Percentiles rank a stretch among this genome's conserved stretches.
Evolutionary conservation across 2,888 invertebrate species (phyloP).

Genomic region (Calameuta pallipes): DNA sequence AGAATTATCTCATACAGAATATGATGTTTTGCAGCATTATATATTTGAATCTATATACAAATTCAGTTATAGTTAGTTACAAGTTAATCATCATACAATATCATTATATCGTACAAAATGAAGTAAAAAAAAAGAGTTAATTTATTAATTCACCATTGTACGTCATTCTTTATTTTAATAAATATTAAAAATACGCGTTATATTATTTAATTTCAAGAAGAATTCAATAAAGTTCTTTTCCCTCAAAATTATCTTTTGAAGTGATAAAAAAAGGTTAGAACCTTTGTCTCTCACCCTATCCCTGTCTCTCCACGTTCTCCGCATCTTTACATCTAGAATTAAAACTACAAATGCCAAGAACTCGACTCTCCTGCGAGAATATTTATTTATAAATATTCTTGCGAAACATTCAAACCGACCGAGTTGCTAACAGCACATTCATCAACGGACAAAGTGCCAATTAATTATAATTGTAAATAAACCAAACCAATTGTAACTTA

Average conservation of each 20-base stretch:
- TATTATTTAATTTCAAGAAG: background rate
- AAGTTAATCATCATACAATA: background rate
- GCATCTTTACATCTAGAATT: constrained; percentile 32
- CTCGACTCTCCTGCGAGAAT: background rate
- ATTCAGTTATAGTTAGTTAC: background rate
- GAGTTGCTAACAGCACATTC: background rate
- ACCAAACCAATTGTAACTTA: background rate
- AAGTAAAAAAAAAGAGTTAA: background rate
- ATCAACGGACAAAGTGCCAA: background rate
- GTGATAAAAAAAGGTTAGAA: background rate
- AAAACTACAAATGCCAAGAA: background rate
- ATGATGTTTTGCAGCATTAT: background rate
- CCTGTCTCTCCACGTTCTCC: constrained; percentile 49
- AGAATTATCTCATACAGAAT: background rate
- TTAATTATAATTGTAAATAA: background rate
- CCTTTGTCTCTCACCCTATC: constrained; percentile 40
- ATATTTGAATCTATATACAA: background rate
- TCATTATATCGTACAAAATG: background rate
- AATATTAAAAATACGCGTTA: background rate
- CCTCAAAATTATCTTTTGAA: background rate
- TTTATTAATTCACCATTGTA: background rate
- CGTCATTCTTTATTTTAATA: background rate
- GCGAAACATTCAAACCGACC: constrained; percentile 21
- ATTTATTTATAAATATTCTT: constrained; percentile 33
- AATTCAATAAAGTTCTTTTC: background rate